Evolutionary conservation across 2,797 vertebrate species (phyloP).

Genomic region (Bradypodion ventrale): DNA sequence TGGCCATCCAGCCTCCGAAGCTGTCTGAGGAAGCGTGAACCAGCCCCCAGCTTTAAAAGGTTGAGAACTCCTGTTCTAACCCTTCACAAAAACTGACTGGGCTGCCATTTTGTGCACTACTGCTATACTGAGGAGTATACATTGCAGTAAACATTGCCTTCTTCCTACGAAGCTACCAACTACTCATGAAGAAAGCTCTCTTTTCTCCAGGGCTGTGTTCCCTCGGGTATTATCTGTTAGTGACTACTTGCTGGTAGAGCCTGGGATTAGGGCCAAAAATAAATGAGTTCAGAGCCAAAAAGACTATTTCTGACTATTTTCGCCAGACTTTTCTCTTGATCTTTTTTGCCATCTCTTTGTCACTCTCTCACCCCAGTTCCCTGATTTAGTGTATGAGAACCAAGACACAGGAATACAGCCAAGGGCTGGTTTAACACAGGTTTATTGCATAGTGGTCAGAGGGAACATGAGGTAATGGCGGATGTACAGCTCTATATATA

Average conservation of each 20-base stretch:
- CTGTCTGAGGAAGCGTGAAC: too few relatives aligned
- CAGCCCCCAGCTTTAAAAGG: too few relatives aligned
- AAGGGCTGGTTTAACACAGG: too few relatives aligned
- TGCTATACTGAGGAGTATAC: background rate
- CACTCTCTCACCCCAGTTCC: background rate
- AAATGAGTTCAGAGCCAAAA: too few relatives aligned
- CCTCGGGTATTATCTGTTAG: background rate
- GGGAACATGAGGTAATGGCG: too few relatives aligned
- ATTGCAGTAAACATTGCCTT: background rate
- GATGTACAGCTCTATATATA: too few relatives aligned
- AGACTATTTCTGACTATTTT: background rate
- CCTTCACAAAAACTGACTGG: background rate
- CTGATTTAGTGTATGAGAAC: too few relatives aligned
- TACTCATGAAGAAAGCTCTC: background rate
- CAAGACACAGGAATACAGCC: too few relatives aligned
- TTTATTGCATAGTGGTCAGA: too few relatives aligned
- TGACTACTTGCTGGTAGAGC: background rate
- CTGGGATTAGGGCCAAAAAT: background rate
- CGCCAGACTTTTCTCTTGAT: background rate
- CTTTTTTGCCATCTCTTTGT: background rate
- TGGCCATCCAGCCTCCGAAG: too few relatives aligned
- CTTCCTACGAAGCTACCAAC: background rate
- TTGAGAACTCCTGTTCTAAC: too few relatives aligned
- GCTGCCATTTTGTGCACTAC: background rate
- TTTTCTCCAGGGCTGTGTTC: background rate